Evolutionary conservation across 2,888 invertebrate genomes (phyloP).

Genomic region (Syritta pipiens): DNA sequence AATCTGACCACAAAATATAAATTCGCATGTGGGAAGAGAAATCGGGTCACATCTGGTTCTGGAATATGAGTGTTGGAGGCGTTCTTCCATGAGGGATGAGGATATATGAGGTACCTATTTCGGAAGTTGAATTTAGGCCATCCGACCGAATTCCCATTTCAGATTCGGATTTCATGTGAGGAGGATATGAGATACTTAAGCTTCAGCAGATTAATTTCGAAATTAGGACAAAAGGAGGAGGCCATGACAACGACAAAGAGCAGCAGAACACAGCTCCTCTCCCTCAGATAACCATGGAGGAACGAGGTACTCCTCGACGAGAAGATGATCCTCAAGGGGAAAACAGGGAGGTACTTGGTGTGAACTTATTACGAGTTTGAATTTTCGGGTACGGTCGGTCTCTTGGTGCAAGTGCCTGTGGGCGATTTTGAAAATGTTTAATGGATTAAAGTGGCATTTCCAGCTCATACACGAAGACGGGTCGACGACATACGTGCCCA

Average conservation of each 20-base stretch:
- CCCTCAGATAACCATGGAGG: no score
- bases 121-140: conserved; percentile 66
- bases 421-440: conserved; percentile 48
- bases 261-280: no score
- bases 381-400: conserved; percentile 1
- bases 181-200: conserved; percentile 65
- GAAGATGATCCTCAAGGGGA: conserved; percentile 38
- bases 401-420: conserved; percentile 18
- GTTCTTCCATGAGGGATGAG: conserved; percentile 53
- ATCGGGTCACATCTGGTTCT: conserved; percentile 66
- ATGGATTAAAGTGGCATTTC: conserved; percentile 61
- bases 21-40: conserved; percentile 59
- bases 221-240: conserved; percentile 67
- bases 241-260: conserved; percentile 10
- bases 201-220: conserved; percentile 66
- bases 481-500: not conserved
- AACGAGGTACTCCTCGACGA: no score
- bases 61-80: conserved; percentile 65
- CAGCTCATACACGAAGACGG: conserved; percentile 42
- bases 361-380: conserved; percentile 63
- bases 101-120: conserved; percentile 38
- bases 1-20: conserved; percentile 67
- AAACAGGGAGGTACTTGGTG: conserved; percentile 36
- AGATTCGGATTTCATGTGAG: conserved; percentile 56
- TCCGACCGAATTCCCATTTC: conserved; percentile 60